phyloP scores from a whole-genome alignment of 2,888 invertebrate genomes.

The Archaeoteleia sp. region DNA sequence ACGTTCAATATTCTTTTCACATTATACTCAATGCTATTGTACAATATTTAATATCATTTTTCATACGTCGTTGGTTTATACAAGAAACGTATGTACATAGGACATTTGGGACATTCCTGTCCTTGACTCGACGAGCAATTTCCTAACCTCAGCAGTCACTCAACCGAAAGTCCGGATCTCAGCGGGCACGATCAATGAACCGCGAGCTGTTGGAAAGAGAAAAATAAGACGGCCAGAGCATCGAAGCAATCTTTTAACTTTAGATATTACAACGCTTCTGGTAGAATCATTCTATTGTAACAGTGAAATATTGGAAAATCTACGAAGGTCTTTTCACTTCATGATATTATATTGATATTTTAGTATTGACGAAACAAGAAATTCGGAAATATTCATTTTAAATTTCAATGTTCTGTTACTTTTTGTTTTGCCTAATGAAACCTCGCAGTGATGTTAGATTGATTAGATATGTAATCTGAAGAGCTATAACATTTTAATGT shows the following conservation, averaged over 20 bases:
- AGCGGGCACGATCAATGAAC: conserved; percentile 42
- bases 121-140: conserved; percentile 48
- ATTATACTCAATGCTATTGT: too few relatives aligned
- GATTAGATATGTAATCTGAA: too few relatives aligned
- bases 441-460: neutral
- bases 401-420: neutral
- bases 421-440: neutral
- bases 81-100: neutral
- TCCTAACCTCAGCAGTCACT: conserved; percentile 54
- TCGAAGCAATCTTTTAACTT: conserved; percentile 11
- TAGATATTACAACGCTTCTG: conserved; percentile 10
- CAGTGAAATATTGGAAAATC: conserved; percentile 7
- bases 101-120: conserved; percentile 1
- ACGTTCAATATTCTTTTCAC: too few relatives aligned
- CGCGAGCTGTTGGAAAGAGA: conserved; percentile 38
- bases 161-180: conserved; percentile 54
- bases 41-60: neutral
- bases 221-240: conserved; percentile 15
- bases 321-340: neutral
- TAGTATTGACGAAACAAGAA: neutral
- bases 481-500: too few relatives aligned
- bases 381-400: neutral
- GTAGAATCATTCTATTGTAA: neutral
- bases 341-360: neutral
- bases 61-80: neutral